phyloP scores from a whole-genome alignment of 2,888 invertebrate genomes.

The Elegia similella region DNA sequence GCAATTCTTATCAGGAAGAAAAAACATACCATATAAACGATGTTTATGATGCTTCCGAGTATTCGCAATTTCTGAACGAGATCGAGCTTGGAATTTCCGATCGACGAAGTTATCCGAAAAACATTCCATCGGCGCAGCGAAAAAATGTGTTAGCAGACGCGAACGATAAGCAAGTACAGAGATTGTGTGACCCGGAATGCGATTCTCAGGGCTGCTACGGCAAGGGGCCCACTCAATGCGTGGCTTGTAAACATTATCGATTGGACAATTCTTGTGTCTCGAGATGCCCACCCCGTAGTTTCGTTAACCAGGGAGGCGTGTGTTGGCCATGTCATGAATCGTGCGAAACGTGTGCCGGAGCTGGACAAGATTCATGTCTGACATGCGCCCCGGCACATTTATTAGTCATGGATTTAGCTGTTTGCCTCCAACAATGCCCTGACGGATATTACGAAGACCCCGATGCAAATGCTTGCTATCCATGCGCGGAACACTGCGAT shows the following conservation, averaged over 20 bases:
- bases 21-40: slow-evolving; percentile 85
- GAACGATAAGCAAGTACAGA: slow-evolving; percentile 83
- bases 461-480: slow-evolving; percentile 90
- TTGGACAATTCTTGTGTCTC: slow-evolving; percentile 93
- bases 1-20: slow-evolving; percentile 62
- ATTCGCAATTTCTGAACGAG: slow-evolving; percentile 79
- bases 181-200: slow-evolving; percentile 92
- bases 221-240: slow-evolving; percentile 91
- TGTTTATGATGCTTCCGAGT: slow-evolving; percentile 82
- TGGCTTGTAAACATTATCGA: slow-evolving; percentile 90
- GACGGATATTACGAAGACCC: slow-evolving; percentile 93
- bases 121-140: slow-evolving; percentile 82
- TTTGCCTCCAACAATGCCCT: slow-evolving; percentile 93
- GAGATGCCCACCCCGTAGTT: slow-evolving; percentile 91
- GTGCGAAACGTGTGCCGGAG: slow-evolving; percentile 93
- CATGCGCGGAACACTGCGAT: slow-evolving; percentile 93
- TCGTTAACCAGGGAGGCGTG: slow-evolving; percentile 89
- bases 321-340: slow-evolving; percentile 95
- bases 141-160: slow-evolving; percentile 83
- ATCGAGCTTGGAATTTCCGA: slow-evolving; percentile 80
- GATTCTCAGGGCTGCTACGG: slow-evolving; percentile 90
- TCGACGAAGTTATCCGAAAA: slow-evolving; percentile 85
- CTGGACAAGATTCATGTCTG: slow-evolving; percentile 92
- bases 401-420: slow-evolving; percentile 90
- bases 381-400: slow-evolving; percentile 92